Conservation (phyloP, 2,888 invertebrate genomes). For the Anorthoa munda region DNA sequence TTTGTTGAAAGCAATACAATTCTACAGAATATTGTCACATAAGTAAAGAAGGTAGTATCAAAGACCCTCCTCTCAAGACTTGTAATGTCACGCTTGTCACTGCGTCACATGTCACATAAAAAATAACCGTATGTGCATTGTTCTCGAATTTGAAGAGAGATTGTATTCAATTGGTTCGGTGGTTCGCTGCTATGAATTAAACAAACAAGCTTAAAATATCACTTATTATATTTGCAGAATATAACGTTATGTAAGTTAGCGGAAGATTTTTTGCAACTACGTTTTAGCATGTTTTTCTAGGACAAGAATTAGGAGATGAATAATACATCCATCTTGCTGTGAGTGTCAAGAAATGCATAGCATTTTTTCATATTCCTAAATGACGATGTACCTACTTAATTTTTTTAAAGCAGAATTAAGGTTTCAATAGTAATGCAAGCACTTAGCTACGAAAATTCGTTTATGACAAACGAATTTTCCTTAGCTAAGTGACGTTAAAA, state of each 20-base stretch:
- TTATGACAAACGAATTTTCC: not conserved
- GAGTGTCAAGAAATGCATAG: too few relatives aligned
- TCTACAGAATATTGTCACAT: constrained; percentile 3
- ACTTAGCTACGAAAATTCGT: too few relatives aligned
- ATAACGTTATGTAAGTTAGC: constrained; percentile 30
- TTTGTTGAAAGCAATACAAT: not conserved
- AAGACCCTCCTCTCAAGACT: not conserved
- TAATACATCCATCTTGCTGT: not conserved
- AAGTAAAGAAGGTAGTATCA: too few relatives aligned
- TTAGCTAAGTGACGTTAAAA: not conserved
- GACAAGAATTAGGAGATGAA: not conserved
- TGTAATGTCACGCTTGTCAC: constrained; percentile 9
- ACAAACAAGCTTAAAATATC: constrained; percentile 43
- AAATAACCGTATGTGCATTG: constrained; percentile 30
- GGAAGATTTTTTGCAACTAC: constrained; percentile 1
- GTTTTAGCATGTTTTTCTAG: not conserved
- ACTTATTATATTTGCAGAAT: constrained; percentile 35
- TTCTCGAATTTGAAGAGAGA: constrained; percentile 30
- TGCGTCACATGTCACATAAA: constrained; percentile 4
- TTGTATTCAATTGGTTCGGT: constrained; percentile 30
- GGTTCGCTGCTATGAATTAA: constrained; percentile 43
- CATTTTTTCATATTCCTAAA: not conserved
- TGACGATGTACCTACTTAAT: not conserved
- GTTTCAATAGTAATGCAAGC: not conserved
- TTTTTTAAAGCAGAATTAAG: too few relatives aligned